Evolutionary conservation across 2,888 invertebrate genomes (phyloP), one percentile per base, ranked within the genome.

Genomic region (Hirtodrosophila cameraria): DNA sequence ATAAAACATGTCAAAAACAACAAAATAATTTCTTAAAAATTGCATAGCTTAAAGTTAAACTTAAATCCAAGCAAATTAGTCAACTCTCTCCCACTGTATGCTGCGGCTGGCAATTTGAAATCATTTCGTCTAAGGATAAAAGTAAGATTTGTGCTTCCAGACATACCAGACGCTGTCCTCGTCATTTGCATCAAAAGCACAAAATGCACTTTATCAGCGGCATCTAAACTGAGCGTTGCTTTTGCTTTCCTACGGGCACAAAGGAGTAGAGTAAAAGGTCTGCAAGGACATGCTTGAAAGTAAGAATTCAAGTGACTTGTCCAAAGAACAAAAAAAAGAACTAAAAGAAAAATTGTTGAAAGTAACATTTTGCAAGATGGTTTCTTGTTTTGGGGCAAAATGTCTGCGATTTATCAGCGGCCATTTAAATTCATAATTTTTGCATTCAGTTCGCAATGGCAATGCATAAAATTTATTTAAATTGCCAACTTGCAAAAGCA

Each of bases 361-460:
- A 43, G 45, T 35, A 30, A 35, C 46, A 38, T 36, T 58, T 59
- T 59, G 42, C 38, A 54, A 38, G 39, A 27, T 35, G 11, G 9
- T 23, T 16, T 12, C 12, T 33, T 31, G 27, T 18, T 18, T 18
- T n/a, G n/a, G n/a, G 18, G 18, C 18, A 3, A 18, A 18, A 18
- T 18, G 35, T 39, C 60, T 67, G 78, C 78, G 78, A 88, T 88
- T 88, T 88, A 88, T 88, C 86, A 79, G 68, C 53, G 73, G 48
- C 66, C 74, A 88, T 88, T 88, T 88, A 88, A 88, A 88, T 88
- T 88, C 88, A 88, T 88, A 87, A 87, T 86, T 86, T 76, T 68
- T 31, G 66, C 58, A 61, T 60, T 42, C 53, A 63, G 25, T 55
- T 63, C 28, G 18, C 43, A n/a, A n/a, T 53, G 46, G 43, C 55